phyloP scores from a whole-genome alignment of 2,888 invertebrate genomes.

The Agonum fuliginosum region DNA sequence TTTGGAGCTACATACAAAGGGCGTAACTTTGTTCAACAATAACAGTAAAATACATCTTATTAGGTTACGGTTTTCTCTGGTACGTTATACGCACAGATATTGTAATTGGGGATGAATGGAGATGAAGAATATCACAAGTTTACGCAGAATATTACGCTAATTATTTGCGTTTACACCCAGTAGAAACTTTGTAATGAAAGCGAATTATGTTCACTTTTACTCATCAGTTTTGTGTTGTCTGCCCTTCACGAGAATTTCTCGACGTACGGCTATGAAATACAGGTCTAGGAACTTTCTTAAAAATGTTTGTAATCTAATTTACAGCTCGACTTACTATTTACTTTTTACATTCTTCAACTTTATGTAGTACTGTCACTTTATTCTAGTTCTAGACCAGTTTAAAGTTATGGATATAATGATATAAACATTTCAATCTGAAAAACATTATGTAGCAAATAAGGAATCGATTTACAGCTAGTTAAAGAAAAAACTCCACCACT shows the following conservation, averaged over 20 bases:
- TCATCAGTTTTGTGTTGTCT: background rate
- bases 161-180: conserved; percentile 9
- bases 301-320: conserved; percentile 30
- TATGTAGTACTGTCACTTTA: no score
- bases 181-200: background rate
- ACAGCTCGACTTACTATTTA: conserved; percentile 16
- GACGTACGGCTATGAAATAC: background rate
- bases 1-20: conserved; percentile 44
- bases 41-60: conserved; percentile 39
- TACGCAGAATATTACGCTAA: background rate
- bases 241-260: background rate
- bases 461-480: no score
- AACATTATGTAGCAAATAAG: no score
- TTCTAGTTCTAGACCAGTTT: no score
- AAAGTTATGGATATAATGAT: no score
- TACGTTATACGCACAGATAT: conserved; percentile 19
- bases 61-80: conserved; percentile 17
- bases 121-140: conserved; percentile 16
- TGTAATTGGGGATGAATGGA: background rate
- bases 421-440: no score
- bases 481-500: no score
- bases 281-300: background rate
- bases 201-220: background rate
- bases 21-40: conserved; percentile 45
- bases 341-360: conserved; percentile 24